Base-by-base conservation (phyloP, 2,113 vertebrate genomes). In the Zeus faber region DNA sequence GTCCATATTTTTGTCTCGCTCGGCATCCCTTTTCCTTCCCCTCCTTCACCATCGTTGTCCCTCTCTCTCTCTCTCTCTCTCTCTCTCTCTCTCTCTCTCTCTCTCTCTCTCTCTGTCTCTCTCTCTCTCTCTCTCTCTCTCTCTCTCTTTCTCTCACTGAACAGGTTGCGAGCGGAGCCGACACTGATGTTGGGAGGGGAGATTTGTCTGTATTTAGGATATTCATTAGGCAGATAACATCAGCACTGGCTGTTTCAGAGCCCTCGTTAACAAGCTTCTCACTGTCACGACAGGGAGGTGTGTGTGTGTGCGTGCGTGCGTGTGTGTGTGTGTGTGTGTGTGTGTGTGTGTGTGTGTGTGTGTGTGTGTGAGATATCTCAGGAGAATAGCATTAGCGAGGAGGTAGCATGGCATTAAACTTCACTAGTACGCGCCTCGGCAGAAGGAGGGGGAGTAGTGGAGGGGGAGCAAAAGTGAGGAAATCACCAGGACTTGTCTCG, bases 171-270 rank as follows among this genome's bases (percentile, higher is more conserved):
- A 24, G 5, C 7, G 8, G 4, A 54, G 48, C 5, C n/a, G 33
- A 40, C 33, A 23, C n/a, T 62, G 25, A 62, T 50, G 48, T 45
- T 18, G 47, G 49, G 44, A 55, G 41, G 56, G 68, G 67, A 60
- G 55, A 71, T 49, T 37, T 24, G 52, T 20, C 52, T 27, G 44
- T 18, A 56, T 53, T 56, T 44, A 45, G 48, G 23, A 64, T 48
- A 65, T 55, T 80, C 62, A 74, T 81, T 79, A 74, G 51, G 17
- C 27, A 59, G 56, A 82, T 50, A 27, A 20, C 44, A 68, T 78
- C 65, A 54, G 40, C 0, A 1, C 50, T 47, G 39, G 48, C 55
- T 63, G 26, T 49, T 46, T 63, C 58, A 58, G 44, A 41, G 10
- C 47, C 40, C 31, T 25, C 17, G 45, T 3, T 67, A 76, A 76